Base-by-base conservation (phyloP, 2,888 invertebrate species). In the Sminthurinus aureus region DNA sequence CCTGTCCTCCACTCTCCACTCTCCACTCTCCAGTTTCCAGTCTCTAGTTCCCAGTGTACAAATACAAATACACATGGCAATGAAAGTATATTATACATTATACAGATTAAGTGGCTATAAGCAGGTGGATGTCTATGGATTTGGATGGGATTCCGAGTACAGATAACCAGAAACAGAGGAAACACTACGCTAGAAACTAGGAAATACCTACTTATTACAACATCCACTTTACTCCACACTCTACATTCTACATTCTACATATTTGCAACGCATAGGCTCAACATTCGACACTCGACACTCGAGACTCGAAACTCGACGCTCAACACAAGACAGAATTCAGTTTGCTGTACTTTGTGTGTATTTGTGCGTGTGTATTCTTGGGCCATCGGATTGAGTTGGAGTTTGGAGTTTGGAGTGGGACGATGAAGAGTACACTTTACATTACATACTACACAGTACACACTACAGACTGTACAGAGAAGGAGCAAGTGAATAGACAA, bases 61-160 rank as follows among this genome's bases (percentile, higher is more conserved):
- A 58, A 15, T 58, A 58, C 58, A 58, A 58, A 18, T 58, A 58
- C 4, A 4, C 11, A 20, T 69, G n/a, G 67, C 0, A 69, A 11
- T 69, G 20, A 20, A 69, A 20, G 9, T n/a, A n/a, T 69, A 64
- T 4, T 64, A 9, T 18, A n/a, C 9, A 9, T 13, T 64, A 9
- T 13, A n/a, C 15, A 64, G 64, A 64, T 13, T 18, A n/a, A 64
- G 64, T 18, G 64, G 1, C 51, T 71, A 71, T 74, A 74, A 64
- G 75, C 81, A 81, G 81, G 81, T 81, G 67, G 67, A 69, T 69
- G 69, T 58, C 9, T 15, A 18, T 15, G 18, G n/a, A n/a, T 15
- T 64, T 64, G 64, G 64, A 64, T 75, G 76, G 67, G 76, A 75
- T 75, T 64, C 81, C 24, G 11, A 15, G 22, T 4, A 0, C 0